Evolutionary conservation across 2,888 invertebrate species (phyloP), one percentile per base, ranked within the genome.

Genomic region (Phyto melanocephala): DNA sequence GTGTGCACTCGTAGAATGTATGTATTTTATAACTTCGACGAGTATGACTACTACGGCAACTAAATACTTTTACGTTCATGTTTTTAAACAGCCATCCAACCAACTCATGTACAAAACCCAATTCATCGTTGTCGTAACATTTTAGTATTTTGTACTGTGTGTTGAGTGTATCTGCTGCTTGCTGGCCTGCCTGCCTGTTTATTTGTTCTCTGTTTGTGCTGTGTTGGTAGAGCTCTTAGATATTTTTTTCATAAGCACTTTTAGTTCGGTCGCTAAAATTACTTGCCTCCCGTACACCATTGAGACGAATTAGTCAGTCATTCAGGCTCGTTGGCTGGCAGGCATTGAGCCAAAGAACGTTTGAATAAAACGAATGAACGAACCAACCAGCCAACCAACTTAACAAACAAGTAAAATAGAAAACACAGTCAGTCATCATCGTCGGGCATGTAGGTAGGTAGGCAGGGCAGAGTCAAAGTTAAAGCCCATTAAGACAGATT

Each of bases 251-350:
- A 65, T 70, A 83, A 52, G 47, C 82, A 85, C 77, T 81, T 77
- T 77, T 63, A 70, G 84, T 82, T 88, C 88, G 88, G 88, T 88
- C 88, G 88, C 88, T 88, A 86, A 88, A 89, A 87, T 87, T 85
- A 87, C 87, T 89, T 88, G 88, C 88, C 88, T 88, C 87, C 87
- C 88, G 87, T 88, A 88, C 88, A 88, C 87, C 87, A 88, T 83
- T 85, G 84, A 83, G 81, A 80, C 77, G 80, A 82, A 82, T 77
- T 72, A 77, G 80, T 70, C 81, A 72, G 80, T 63, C 71, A 83
- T 65, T 71, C 74, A 75, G 60, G 45, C 60, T 74, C 76, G 68
- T 80, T 83, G 80, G 78, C 80, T 40, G 13, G 37, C 56, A 70
- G 74, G 60, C 65, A 62, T 56, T 60, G 54, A 72, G 71, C 78